These are phyloP conservation scores for Glyptemys insculpta DNA, from an alignment of 2,797 vertebrate genomes.

Conservation along the genomic window DNA sequence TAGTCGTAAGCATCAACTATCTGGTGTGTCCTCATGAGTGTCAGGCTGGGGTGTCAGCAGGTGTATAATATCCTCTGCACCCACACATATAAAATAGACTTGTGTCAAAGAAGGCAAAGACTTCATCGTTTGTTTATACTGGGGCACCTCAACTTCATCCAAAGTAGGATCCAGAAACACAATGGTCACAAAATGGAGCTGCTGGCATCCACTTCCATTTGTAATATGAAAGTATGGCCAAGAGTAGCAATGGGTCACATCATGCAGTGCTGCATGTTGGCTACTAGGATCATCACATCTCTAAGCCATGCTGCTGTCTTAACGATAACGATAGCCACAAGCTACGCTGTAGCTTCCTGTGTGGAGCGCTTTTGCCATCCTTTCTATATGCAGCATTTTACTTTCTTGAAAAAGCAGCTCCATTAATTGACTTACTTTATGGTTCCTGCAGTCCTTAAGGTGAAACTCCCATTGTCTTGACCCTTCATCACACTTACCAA, in stretches of 20 bases:
- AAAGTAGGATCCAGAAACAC: neutral
- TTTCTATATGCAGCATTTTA: neutral
- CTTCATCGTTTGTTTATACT: accelerated
- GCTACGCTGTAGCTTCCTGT: neutral
- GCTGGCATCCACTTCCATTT: neutral
- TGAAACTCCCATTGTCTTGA: slow-evolving; percentile 10
- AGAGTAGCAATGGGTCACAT: neutral
- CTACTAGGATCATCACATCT: neutral
- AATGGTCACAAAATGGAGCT: neutral
- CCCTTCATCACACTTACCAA: neutral
- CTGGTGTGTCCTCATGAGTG: neutral
- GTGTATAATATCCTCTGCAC: neutral
- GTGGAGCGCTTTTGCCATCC: slow-evolving; percentile 2
- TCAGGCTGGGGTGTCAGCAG: neutral
- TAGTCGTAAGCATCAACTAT: neutral
- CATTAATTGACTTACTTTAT: slow-evolving; percentile 25
- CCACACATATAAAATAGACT: neutral
- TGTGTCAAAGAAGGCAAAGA: neutral
- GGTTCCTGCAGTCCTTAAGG: neutral
- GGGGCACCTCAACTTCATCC: neutral
- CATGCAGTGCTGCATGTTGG: neutral
- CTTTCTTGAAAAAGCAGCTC: slow-evolving; percentile 1
- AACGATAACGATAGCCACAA: neutral
- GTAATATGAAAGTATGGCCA: neutral
- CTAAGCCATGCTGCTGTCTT: slow-evolving; percentile 5